Evolutionary conservation across 2,797 vertebrate species (phyloP).

Genomic region (Notoglanidium macrostoma): DNA sequence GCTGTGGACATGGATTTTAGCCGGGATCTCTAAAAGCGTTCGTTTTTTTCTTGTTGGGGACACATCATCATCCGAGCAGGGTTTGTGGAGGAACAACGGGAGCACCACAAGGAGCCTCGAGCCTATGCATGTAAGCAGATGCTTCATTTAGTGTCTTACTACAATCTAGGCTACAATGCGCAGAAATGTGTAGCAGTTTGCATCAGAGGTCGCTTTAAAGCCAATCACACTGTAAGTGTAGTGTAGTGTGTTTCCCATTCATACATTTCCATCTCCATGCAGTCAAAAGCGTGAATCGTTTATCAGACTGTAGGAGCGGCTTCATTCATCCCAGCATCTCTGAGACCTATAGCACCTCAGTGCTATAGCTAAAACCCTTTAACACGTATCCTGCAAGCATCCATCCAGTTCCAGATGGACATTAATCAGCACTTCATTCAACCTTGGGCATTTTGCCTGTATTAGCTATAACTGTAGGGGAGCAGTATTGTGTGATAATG

Average conservation of each 20-base stretch:
- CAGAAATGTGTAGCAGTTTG: not conserved
- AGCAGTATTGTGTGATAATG: not conserved
- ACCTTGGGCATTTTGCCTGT: not conserved
- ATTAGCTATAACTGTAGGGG: not conserved
- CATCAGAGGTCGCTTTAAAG: not conserved
- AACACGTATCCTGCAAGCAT: not conserved
- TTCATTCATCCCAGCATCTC: constrained; percentile 40
- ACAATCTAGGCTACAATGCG: not conserved
- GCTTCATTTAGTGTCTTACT: constrained; percentile 1
- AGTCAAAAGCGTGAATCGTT: constrained; percentile 16
- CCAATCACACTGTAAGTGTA: not conserved
- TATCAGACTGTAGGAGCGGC: constrained; percentile 11
- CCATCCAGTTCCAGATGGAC: not conserved
- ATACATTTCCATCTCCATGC: constrained; percentile 2
- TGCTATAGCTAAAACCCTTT: not conserved
- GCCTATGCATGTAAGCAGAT: constrained; percentile 75
- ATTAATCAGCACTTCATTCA: not conserved
- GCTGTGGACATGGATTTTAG: constrained; percentile 64
- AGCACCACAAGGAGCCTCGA: constrained; percentile 61
- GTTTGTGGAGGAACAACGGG: constrained; percentile 61
- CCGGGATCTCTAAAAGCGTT: constrained; percentile 24
- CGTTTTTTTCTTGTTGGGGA: constrained; percentile 54
- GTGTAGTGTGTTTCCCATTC: constrained; percentile 24
- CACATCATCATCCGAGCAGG: constrained; percentile 73
- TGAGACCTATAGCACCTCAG: not conserved